Percentiles rank a stretch among this genome's conserved stretches.
Conservation (phyloP, 1,140 invertebrate species). For the Listronotus oregonensis region DNA sequence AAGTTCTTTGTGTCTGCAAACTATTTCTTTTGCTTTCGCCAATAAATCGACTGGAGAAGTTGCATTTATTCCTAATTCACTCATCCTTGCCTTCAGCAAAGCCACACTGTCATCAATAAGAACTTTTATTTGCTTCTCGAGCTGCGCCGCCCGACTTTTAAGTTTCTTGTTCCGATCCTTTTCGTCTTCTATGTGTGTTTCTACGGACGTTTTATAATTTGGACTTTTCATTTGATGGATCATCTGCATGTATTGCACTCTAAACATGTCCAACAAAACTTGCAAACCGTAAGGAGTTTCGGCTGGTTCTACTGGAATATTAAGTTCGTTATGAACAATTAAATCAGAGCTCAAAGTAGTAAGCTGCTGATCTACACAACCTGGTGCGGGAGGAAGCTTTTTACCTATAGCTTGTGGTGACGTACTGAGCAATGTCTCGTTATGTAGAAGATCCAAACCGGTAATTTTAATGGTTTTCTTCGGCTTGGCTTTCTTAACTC, state of each 20-base stretch:
- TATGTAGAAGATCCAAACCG: conserved; percentile 87
- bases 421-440: conserved; percentile 87
- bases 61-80: conserved; percentile 85
- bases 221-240: conserved; percentile 81
- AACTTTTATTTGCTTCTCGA: conserved; percentile 89
- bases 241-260: conserved; percentile 81
- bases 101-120: conserved; percentile 91
- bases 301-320: conserved; percentile 75
- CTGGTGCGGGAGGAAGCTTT: conserved; percentile 79
- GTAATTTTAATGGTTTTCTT: conserved; percentile 75
- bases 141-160: conserved; percentile 76
- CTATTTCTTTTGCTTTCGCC: conserved; percentile 90
- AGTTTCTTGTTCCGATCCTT: conserved; percentile 82
- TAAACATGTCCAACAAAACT: conserved; percentile 81
- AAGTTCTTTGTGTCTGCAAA: conserved; percentile 86
- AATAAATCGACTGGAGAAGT: conserved; percentile 82
- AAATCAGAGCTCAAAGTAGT: conserved; percentile 69
- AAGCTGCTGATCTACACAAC: conserved; percentile 87
- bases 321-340: conserved; percentile 77
- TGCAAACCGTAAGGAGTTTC: conserved; percentile 85
- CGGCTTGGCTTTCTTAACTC: conserved; percentile 63
- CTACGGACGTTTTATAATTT: conserved; percentile 72
- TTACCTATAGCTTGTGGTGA: conserved; percentile 69
- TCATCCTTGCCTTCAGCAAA: conserved; percentile 86
- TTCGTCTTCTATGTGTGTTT: conserved; percentile 80